These are phyloP conservation scores for Harpegnathos saltator DNA, from an alignment of 1,140 invertebrate genomes.

Conservation along the genomic window DNA sequence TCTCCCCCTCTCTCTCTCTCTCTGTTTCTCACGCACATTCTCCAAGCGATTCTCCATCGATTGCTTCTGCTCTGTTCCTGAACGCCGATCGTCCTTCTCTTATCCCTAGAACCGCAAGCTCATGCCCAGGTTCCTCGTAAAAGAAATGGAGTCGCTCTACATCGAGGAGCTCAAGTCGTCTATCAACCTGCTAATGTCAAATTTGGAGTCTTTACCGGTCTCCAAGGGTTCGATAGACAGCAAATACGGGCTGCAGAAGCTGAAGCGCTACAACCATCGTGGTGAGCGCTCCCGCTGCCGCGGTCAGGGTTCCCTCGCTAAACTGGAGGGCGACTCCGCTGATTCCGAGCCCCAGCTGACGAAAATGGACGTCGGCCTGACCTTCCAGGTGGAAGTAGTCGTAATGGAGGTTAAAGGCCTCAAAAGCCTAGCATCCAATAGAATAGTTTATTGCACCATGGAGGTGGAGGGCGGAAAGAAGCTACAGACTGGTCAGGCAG, in stretches of 20 bases:
- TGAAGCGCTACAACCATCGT: conserved; percentile 97
- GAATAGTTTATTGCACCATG: conserved; percentile 99
- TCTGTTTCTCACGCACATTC: not conserved
- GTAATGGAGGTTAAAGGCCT: conserved; percentile 99
- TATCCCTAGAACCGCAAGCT: conserved; percentile 94
- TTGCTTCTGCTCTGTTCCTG: conserved; percentile 46
- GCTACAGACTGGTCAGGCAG: conserved; percentile 99
- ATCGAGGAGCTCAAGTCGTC: conserved; percentile 99
- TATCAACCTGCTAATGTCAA: conserved; percentile 99
- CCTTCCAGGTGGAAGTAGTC: conserved; percentile 97
- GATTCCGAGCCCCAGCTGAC: conserved; percentile 96
- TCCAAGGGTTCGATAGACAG: conserved; percentile 98
- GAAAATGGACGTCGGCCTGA: conserved; percentile 98
- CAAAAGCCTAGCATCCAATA: conserved; percentile 97
- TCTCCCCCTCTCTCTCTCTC: conserved; percentile 16
- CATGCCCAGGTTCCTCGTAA: conserved; percentile 99
- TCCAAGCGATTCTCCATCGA: not conserved
- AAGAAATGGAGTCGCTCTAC: conserved; percentile 99
- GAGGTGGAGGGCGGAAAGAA: conserved; percentile 99
- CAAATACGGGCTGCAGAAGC: conserved; percentile 97
- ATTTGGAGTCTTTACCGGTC: conserved; percentile 99
- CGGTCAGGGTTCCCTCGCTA: conserved; percentile 95
- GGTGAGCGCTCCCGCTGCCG: conserved; percentile 85
- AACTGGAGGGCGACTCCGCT: conserved; percentile 95
- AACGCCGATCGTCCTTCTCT: conserved; percentile 52